phyloP scores from a whole-genome alignment of 2,113 vertebrate species.

The Seriola quinqueradiata region DNA sequence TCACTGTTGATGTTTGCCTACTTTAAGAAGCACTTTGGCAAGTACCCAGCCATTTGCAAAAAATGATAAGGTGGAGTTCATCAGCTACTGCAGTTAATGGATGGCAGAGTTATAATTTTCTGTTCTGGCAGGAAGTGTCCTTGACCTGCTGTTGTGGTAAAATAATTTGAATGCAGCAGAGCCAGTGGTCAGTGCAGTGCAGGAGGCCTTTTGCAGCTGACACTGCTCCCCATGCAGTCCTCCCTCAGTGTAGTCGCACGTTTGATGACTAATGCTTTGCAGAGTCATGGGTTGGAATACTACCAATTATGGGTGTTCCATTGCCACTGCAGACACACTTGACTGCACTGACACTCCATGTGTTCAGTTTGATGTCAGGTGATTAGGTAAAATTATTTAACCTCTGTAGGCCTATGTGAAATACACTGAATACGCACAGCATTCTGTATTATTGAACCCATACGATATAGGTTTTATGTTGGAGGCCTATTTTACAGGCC shows the following conservation, averaged over 20 bases:
- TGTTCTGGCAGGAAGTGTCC: background rate
- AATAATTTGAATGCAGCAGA: background rate
- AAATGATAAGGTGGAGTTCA: background rate
- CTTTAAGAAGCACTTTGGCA: background rate
- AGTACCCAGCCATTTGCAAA: background rate
- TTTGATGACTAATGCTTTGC: slow-evolving; percentile 34
- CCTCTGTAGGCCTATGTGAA: background rate
- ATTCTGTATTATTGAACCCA: background rate
- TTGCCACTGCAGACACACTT: slow-evolving; percentile 9
- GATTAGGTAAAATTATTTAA: background rate
- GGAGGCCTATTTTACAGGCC: background rate
- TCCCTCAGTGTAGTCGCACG: background rate
- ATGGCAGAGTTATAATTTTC: background rate
- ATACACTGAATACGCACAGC: background rate
- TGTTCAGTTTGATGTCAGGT: background rate
- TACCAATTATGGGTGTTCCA: background rate
- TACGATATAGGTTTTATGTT: background rate
- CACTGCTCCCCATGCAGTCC: slow-evolving; percentile 27
- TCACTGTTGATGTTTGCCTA: background rate
- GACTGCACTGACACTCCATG: background rate
- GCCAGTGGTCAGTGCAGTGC: background rate
- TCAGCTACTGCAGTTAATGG: background rate
- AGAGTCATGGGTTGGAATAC: background rate
- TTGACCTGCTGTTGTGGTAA: slow-evolving; percentile 17
- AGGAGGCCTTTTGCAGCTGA: slow-evolving; percentile 34